Evolutionary conservation across 2,888 invertebrate genomes (phyloP), one percentile per base, ranked within the genome.

Genomic region (Parnassius glacialis): DNA sequence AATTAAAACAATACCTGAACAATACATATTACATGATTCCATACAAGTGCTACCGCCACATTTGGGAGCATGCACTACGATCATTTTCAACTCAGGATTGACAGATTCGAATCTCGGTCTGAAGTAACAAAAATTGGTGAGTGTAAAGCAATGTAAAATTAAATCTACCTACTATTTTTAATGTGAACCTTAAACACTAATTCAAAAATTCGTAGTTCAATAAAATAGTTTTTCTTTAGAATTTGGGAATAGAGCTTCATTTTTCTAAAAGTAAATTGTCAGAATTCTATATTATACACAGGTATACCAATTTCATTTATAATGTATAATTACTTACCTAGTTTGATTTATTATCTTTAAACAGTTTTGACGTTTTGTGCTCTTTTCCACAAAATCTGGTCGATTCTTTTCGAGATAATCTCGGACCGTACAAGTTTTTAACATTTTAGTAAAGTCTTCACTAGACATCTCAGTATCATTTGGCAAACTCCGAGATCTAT

Each of bases 381-480:
- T 75, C 52, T 80, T 87, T 61, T 84, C 80, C 3, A 95, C 90
- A 79, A 96, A 96, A 65, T 94, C 93, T 0, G 96, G 96, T 44
- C 94, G 93, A 70, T 95, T 95, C 66, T 81, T 91, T 68, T 93
- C 91, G 72, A 97, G 92, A 76, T 95, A 94, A 63, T 96, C 95
- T 92, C 95, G 88, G 41, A 95, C 91, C 9, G 93, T 87, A 9
- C 87, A 79, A 25, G 79, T 78, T 52, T 82, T 81, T 12, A 79
- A 68, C 61, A 71, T 83, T 57, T 71, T 82, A 5, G 74, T 57
- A 45, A 78, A 72, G 44, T 89, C 86, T 59, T 83, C 79, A 65
- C 87, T 85, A 5, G 88, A 84, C 57, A 81, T 70, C 44, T 83
- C 86, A 62, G 80, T 83, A 16, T 87, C 87, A 62, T 83, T 83